Conservation (phyloP, 2,797 vertebrate genomes). For the Sebastes matsubarae region DNA sequence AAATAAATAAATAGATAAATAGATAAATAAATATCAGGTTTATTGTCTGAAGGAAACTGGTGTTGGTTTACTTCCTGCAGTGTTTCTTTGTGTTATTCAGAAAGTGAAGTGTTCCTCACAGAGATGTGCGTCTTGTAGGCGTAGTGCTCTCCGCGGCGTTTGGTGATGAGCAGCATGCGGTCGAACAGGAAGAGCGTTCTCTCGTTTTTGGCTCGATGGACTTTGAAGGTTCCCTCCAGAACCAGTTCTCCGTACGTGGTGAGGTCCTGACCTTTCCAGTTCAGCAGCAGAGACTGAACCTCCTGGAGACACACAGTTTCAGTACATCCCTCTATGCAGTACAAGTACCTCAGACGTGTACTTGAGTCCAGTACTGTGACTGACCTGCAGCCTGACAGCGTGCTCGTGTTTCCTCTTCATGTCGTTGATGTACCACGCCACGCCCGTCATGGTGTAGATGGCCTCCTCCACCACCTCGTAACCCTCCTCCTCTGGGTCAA, state of each 20-base stretch:
- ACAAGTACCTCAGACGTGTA: not conserved
- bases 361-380: not conserved
- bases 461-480: conserved; percentile 94
- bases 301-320: conserved; percentile 79
- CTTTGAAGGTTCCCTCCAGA: conserved; percentile 92
- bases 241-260: conserved; percentile 93
- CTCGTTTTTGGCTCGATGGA: conserved; percentile 89
- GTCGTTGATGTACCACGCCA: conserved; percentile 98
- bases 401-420: conserved; percentile 99
- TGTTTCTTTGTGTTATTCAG: not conserved
- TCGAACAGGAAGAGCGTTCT: conserved; percentile 94
- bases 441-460: conserved; percentile 94
- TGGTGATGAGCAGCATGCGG: conserved; percentile 91
- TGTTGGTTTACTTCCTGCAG: too few relatives aligned
- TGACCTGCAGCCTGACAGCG: conserved; percentile 88
- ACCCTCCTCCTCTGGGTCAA: conserved; percentile 88
- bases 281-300: conserved; percentile 92
- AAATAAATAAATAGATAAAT: too few relatives aligned
- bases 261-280: conserved; percentile 93
- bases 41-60: too few relatives aligned
- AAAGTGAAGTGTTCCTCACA: conserved; percentile 69
- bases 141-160: conserved; percentile 90
- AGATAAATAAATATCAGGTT: too few relatives aligned
- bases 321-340: not conserved
- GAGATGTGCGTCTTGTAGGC: conserved; percentile 91